phyloP scores from a whole-genome alignment of 2,797 vertebrate genomes.

The Artibeus lituratus region DNA sequence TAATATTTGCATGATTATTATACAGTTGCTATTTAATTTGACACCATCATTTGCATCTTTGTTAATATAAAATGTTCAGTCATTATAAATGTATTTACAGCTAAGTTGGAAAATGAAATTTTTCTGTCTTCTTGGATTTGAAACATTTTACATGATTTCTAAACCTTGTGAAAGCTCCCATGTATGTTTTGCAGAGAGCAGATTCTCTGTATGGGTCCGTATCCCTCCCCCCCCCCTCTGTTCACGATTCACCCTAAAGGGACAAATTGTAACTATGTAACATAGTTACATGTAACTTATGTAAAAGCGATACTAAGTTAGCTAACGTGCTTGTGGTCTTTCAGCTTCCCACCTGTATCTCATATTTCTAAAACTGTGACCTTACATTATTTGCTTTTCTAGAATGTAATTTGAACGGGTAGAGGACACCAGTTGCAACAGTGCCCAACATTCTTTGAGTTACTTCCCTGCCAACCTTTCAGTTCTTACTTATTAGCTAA shows the following conservation, averaged over 20 bases:
- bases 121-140: neutral
- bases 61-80: neutral
- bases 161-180: neutral
- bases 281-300: too few relatives aligned
- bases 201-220: neutral
- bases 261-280: neutral
- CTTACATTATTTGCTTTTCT: conserved; percentile 16
- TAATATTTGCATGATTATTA: conserved; percentile 73
- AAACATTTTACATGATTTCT: neutral
- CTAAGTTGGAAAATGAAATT: neutral
- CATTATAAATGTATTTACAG: neutral
- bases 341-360: neutral
- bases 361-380: conserved; percentile 47
- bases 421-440: neutral
- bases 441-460: neutral
- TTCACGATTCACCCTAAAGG: neutral
- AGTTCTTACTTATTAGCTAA: neutral
- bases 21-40: conserved; percentile 61
- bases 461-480: neutral
- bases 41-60: conserved; percentile 23
- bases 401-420: neutral
- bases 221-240: neutral
- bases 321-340: neutral
- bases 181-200: neutral
- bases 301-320: neutral